Percentiles rank a stretch among this genome's conserved stretches.
These are phyloP conservation scores for Hephaestus fuliginosus DNA, from an alignment of 2,797 vertebrate genomes.

Conservation along the genomic window DNA sequence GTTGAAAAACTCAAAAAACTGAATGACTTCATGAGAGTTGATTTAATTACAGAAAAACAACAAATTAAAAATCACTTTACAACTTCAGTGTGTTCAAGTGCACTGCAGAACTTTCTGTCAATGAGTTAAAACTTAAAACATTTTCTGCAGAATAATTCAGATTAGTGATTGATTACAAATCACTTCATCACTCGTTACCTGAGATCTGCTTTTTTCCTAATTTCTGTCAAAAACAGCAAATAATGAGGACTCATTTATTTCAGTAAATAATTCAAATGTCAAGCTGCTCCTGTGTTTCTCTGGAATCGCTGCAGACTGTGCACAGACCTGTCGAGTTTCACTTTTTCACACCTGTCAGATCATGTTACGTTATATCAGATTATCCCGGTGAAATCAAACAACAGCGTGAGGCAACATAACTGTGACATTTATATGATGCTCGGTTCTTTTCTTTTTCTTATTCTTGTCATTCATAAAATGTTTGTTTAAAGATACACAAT, in stretches of 20 bases:
- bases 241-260: not conserved
- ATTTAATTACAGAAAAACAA: not conserved
- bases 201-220: not conserved
- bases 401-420: not conserved
- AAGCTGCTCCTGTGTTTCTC: not conserved
- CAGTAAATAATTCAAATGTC: not conserved
- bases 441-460: not conserved
- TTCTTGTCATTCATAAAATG: too few species aligned
- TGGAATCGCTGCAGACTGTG: not conserved
- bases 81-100: not conserved
- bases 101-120: not conserved
- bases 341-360: not conserved
- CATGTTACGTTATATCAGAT: not conserved
- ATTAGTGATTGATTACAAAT: too few species aligned
- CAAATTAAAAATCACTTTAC: too few species aligned
- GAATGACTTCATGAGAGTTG: not conserved
- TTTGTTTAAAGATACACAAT: not conserved
- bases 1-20: not conserved
- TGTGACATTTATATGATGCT: not conserved
- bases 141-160: too few species aligned
- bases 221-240: not conserved
- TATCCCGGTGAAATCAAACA: not conserved
- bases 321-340: not conserved
- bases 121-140: not conserved
- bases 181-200: too few species aligned